These are phyloP conservation scores for Rhipidura dahli DNA, from an alignment of 2,113 vertebrate genomes.

Conservation along the genomic window DNA sequence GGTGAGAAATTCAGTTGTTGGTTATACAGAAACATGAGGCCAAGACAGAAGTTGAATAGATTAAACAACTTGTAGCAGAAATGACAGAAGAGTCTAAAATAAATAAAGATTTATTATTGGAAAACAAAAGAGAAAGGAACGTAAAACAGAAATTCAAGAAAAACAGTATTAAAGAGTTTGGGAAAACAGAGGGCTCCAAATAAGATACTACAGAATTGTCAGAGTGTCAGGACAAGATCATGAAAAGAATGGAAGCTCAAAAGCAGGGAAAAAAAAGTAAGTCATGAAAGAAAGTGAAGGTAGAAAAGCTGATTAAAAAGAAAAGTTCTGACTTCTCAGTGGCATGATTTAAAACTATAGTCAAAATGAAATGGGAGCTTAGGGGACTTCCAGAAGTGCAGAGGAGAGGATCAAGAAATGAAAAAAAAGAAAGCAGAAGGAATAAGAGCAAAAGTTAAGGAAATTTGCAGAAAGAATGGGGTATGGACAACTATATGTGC, in stretches of 20 bases:
- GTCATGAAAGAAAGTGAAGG: not conserved
- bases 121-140: not conserved
- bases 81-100: not conserved
- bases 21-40: not conserved
- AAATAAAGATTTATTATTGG: not conserved
- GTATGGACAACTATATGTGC: not conserved
- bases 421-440: not conserved
- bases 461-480: not conserved
- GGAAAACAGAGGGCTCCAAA: fast-evolving
- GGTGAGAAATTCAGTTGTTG: not conserved
- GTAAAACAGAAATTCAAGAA: not conserved
- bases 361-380: not conserved
- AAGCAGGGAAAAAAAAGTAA: not conserved
- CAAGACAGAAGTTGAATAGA: not conserved
- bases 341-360: not conserved
- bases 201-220: not conserved
- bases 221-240: not conserved
- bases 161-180: not conserved
- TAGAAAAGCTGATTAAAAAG: not conserved
- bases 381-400: not conserved
- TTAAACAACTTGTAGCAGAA: not conserved
- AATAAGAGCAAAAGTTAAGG: not conserved
- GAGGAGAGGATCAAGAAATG: not conserved
- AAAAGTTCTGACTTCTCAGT: not conserved
- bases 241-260: not conserved